phyloP scores from a whole-genome alignment of 2,888 invertebrate species.

The Baronia brevicornis region DNA sequence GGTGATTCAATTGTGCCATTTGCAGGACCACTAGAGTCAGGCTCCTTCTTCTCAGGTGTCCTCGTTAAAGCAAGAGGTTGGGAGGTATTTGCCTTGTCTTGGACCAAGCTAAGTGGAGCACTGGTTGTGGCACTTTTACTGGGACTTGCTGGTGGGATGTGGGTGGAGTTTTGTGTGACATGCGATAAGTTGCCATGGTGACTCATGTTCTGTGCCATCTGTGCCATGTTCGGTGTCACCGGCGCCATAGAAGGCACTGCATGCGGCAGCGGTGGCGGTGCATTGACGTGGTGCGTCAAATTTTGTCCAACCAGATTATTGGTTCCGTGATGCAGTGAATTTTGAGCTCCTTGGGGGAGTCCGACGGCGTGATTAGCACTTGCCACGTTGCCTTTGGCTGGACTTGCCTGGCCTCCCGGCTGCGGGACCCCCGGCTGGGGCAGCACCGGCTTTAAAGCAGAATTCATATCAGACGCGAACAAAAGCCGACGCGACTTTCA shows the following conservation, averaged over 20 bases:
- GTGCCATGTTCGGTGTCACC: constrained; percentile 68
- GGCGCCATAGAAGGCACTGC: constrained; percentile 68
- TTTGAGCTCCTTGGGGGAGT: constrained; percentile 58
- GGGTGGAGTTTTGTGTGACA: constrained; percentile 54
- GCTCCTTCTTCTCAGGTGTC: constrained; percentile 63
- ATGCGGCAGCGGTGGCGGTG: constrained; percentile 46
- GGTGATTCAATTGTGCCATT: constrained; percentile 66
- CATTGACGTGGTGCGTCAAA: constrained; percentile 49
- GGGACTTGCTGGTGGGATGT: constrained; percentile 46
- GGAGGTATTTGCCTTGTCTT: constrained; percentile 48
- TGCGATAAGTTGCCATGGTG: constrained; percentile 69
- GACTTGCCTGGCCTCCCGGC: constrained; percentile 61
- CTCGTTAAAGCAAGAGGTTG: constrained; percentile 63
- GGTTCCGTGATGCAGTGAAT: constrained; percentile 46
- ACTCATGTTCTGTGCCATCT: constrained; percentile 72
- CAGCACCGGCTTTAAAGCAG: constrained; percentile 77
- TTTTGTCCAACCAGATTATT: constrained; percentile 60
- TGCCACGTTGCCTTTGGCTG: constrained; percentile 63
- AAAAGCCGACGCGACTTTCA: constrained; percentile 21
- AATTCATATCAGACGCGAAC: constrained; percentile 71
- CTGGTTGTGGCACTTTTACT: constrained; percentile 49
- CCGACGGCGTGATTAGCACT: constrained; percentile 58
- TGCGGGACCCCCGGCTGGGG: constrained; percentile 66
- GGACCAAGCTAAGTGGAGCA: constrained; percentile 63
- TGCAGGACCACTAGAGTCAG: constrained; percentile 53